A percentile compares a stretch with the other conserved stretches of the same genome.
phyloP scores from a whole-genome alignment of 1,140 invertebrate genomes.

The Metaphire vulgaris region DNA sequence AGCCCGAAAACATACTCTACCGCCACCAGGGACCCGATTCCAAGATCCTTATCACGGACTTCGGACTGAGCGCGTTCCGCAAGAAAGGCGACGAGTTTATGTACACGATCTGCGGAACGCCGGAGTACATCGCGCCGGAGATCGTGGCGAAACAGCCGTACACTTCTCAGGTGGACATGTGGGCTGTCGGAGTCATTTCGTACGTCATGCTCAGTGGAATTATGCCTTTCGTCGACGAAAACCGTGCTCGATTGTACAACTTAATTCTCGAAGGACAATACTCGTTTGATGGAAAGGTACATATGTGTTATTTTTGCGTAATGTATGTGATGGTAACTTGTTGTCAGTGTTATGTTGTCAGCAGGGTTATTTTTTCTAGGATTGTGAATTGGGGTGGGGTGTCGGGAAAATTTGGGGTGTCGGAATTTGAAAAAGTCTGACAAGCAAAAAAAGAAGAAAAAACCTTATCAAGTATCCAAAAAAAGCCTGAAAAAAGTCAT shows the following conservation, averaged over 20 bases:
- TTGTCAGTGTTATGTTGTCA: no score
- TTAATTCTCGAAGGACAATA: constrained; percentile 57
- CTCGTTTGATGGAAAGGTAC: constrained; percentile 54
- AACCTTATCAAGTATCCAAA: no score
- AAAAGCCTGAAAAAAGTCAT: no score
- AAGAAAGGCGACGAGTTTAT: constrained; percentile 72
- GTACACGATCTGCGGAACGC: constrained; percentile 91
- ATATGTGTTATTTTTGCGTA: background rate
- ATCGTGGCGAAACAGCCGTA: constrained; percentile 77
- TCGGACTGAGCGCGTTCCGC: constrained; percentile 75
- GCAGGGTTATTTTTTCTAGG: no score
- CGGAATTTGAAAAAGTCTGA: no score
- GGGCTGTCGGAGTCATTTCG: constrained; percentile 93
- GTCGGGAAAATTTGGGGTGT: no score
- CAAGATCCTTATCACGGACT: constrained; percentile 90
- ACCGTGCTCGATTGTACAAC: constrained; percentile 53
- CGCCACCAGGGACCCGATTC: constrained; percentile 56
- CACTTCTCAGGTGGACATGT: constrained; percentile 90
- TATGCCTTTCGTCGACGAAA: constrained; percentile 59
- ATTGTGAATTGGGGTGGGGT: no score
- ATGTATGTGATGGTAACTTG: no score
- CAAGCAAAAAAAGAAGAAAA: no score
- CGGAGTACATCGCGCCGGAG: constrained; percentile 96
- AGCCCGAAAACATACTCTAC: constrained; percentile 94
- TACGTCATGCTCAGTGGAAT: constrained; percentile 90